Conservation (phyloP, 2,797 vertebrate species). For the Premnoplex brunnescens region DNA sequence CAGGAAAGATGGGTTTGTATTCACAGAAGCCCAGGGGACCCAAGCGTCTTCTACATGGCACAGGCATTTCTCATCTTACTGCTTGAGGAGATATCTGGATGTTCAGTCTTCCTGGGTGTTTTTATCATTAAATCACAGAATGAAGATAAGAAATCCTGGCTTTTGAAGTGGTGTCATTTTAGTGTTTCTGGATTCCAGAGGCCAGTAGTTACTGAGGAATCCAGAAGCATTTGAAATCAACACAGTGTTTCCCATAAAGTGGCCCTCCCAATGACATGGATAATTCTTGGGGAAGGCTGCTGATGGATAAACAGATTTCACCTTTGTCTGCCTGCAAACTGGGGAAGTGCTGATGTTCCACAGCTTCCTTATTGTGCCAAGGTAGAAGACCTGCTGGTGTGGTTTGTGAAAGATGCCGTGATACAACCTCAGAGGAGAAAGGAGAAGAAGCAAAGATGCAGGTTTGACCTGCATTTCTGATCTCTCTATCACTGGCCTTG, state of each 20-base stretch:
- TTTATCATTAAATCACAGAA: background rate
- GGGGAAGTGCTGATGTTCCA: background rate
- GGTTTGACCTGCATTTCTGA: background rate
- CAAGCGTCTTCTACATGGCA: background rate
- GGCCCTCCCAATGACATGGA: background rate
- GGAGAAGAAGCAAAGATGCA: background rate
- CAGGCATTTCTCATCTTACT: background rate
- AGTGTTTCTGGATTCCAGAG: background rate
- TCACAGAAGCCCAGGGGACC: background rate
- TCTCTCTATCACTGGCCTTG: background rate
- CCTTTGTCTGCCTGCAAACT: background rate
- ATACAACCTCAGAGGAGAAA: background rate
- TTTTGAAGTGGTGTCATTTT: background rate
- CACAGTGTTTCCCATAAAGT: background rate
- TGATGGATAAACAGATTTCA: background rate
- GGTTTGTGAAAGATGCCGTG: background rate
- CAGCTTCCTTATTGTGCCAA: accelerated
- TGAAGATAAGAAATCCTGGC: background rate
- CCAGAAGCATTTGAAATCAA: background rate
- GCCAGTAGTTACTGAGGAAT: background rate
- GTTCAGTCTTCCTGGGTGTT: background rate
- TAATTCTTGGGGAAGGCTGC: background rate
- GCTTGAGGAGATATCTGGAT: background rate
- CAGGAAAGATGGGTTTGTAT: background rate
- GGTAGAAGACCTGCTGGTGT: background rate